phyloP scores from a whole-genome alignment of 2,113 vertebrate species.

The Ahaetulla prasina region DNA sequence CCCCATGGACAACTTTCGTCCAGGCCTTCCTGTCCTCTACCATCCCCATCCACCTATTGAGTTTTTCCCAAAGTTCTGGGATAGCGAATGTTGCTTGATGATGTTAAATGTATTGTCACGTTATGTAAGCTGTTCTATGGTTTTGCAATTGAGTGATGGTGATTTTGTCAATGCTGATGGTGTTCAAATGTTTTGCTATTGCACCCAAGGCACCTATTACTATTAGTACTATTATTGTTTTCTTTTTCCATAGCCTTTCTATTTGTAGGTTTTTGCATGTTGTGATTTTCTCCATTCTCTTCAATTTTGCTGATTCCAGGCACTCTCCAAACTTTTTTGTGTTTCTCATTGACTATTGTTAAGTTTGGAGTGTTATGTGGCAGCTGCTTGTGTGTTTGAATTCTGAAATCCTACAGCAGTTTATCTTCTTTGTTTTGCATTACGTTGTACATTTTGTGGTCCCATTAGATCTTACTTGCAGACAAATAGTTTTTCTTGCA shows the following conservation, averaged over 20 bases:
- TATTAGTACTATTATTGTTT: neutral
- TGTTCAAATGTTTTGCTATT: neutral
- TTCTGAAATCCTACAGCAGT: neutral
- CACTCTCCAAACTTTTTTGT: neutral
- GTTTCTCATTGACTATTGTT: neutral
- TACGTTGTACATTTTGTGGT: neutral
- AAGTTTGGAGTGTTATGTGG: neutral
- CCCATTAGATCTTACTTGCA: neutral
- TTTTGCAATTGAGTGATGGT: neutral
- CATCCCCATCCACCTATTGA: neutral
- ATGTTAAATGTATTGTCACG: neutral
- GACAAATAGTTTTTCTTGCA: neutral
- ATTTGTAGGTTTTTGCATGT: neutral
- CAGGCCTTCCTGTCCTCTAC: no score
- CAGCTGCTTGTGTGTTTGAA: neutral
- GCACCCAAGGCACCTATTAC: neutral
- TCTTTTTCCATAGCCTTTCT: neutral
- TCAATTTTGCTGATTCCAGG: neutral
- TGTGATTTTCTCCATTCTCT: neutral
- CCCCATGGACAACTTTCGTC: no score
- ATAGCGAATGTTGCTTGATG: neutral
- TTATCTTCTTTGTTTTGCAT: neutral
- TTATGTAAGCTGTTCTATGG: neutral
- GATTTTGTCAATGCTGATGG: neutral
- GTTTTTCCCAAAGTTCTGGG: neutral